These are phyloP conservation scores for Synergus itoensis DNA, from an alignment of 2,888 invertebrate species.

Conservation along the genomic window DNA sequence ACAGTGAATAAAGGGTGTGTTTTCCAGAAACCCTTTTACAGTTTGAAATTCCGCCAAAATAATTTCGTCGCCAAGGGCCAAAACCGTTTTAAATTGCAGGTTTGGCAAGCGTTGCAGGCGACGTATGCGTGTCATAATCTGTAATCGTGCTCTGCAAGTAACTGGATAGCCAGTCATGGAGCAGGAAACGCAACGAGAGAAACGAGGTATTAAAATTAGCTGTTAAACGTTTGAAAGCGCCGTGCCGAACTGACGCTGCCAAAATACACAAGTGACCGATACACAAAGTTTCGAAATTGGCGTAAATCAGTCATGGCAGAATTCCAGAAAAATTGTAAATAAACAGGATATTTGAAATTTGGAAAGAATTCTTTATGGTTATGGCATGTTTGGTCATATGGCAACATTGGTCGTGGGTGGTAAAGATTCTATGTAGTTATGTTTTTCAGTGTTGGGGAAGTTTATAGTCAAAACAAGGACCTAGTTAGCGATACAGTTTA, in stretches of 20 bases:
- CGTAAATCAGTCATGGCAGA: constrained; percentile 13
- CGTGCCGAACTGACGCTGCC: neutral
- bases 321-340: constrained; percentile 18
- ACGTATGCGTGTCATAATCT: constrained; percentile 21
- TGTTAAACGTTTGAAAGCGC: constrained; percentile 24
- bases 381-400: neutral
- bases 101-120: neutral
- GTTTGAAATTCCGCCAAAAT: neutral
- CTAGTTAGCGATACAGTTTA: neutral
- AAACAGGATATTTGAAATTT: neutral
- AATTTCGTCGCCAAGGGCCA: neutral
- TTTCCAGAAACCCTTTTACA: neutral
- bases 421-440: neutral
- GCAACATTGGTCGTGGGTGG: neutral
- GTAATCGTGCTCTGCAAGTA: neutral
- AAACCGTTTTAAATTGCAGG: neutral
- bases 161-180: neutral
- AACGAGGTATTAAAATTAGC: constrained; percentile 25
- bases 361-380: neutral
- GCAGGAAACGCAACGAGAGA: neutral
- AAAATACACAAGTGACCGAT: constrained; percentile 25
- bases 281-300: constrained; percentile 14
- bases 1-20: neutral
- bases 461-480: neutral
- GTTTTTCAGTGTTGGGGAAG: neutral